Evolutionary conservation across 2,113 vertebrate species (phyloP), one percentile per base, ranked within the genome.

Genomic region (Dascyllus trimaculatus): DNA sequence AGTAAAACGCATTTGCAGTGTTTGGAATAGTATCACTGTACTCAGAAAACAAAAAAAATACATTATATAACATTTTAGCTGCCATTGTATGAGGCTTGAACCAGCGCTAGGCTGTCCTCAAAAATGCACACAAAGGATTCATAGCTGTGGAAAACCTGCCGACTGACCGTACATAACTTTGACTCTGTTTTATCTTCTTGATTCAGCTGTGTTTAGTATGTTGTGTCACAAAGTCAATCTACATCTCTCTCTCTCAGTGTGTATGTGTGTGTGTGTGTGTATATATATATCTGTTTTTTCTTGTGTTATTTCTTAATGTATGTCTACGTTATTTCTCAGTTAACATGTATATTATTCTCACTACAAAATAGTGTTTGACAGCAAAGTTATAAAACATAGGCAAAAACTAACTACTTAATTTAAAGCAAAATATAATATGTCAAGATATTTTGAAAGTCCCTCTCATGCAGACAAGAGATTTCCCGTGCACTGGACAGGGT

Each of bases 1-100:
- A 84, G 87, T 92, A 85, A 83, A 86, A 92, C 84, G 78, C 81
- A 91, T 65, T 85, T 89, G 85, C 85, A 88, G 81, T 64, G 72
- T 78, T 80, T 76, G 52, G 71, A 87, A 80, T 84, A 80, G 71
- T 68, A 69, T 82, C 75, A 81, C 83, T 71, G 66, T 77, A 84
- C 78, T 89, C 78, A 74, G 59, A 91, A 29, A 91, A 91, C 60
- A 81, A 91, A 90, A 87, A 29, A 35, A 35, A 35, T 67, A 89
- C 70, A 83, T 73, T 62, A 59, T 89, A 80, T 67, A 89, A 92
- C 78, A 89, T 88, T 92, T 92, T 93, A 94, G 94, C 94, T 94
- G 94, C 94, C 94, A 88, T 91, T 87, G 89, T 88, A 80, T 83
- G 91, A 93, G 90, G 82, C 75, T 82, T 81, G 59, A 90, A 89